Conservation (phyloP, 2,113 vertebrate species). For the Pangasianodon hypophthalmus region DNA sequence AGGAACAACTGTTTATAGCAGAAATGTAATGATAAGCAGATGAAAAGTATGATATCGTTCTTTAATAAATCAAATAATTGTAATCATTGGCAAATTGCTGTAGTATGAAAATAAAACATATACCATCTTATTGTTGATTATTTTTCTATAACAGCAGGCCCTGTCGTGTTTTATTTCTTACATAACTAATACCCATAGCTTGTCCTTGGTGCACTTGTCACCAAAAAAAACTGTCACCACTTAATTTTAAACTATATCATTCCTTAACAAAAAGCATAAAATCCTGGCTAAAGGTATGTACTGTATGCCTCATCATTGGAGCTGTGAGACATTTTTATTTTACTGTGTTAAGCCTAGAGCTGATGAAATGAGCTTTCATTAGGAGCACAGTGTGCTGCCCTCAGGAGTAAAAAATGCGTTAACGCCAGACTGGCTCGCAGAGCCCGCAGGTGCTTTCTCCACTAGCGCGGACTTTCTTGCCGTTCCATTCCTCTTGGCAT, state of each 20-base stretch:
- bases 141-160: neutral
- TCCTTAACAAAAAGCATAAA: too few relatives aligned
- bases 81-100: neutral
- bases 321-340: constrained; percentile 25
- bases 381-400: neutral
- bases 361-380: constrained; percentile 31
- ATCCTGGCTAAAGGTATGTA: neutral
- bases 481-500: neutral
- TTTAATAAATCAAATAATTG: neutral
- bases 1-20: neutral
- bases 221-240: neutral
- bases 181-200: neutral
- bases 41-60: neutral
- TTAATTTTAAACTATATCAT: neutral
- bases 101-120: neutral
- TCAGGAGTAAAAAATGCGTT: constrained; percentile 11
- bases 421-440: neutral
- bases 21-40: neutral
- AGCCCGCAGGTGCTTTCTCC: neutral
- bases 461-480: too few relatives aligned
- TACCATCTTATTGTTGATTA: neutral
- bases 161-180: neutral
- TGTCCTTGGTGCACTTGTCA: neutral
- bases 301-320: neutral
- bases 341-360: constrained; percentile 1